Percentiles rank a stretch among this genome's conserved stretches.
These are phyloP conservation scores for Lethrus apterus DNA, from an alignment of 1,140 invertebrate species.

Conservation along the genomic window DNA sequence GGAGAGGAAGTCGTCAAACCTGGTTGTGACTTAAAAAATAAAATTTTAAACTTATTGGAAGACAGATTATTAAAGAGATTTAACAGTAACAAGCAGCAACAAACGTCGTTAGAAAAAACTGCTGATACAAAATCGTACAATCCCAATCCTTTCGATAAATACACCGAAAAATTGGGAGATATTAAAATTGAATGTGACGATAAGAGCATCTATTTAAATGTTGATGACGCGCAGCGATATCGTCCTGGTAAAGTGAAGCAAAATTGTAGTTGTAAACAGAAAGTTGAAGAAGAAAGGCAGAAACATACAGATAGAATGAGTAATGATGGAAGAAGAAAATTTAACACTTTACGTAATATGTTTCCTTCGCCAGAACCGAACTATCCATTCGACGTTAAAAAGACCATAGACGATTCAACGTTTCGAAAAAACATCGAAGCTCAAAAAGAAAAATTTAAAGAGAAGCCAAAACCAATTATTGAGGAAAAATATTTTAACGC, in stretches of 20 bases:
- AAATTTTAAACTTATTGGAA: slow-evolving; percentile 11
- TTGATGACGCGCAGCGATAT: no score
- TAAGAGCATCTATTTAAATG: neutral
- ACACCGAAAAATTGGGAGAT: slow-evolving; percentile 1
- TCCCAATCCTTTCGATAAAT: neutral
- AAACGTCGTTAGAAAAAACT: neutral
- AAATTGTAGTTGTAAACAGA: no score
- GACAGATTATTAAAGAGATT: slow-evolving; percentile 4
- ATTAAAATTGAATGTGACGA: slow-evolving; percentile 11
- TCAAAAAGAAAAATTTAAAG: neutral
- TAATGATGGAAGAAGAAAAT: no score
- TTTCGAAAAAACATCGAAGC: slow-evolving; percentile 11
- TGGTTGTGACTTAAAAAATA: slow-evolving; percentile 14
- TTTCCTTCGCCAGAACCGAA: neutral
- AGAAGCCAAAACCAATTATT: neutral
- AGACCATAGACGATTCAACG: slow-evolving; percentile 7
- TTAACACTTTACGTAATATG: neutral
- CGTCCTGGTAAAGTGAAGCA: no score
- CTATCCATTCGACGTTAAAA: slow-evolving; percentile 4
- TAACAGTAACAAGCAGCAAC: no score
- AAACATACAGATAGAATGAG: no score
- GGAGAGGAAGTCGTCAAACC: slow-evolving; percentile 16
- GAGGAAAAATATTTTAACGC: slow-evolving; percentile 9
- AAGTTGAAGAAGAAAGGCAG: no score
- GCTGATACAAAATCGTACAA: neutral